phyloP scores from a whole-genome alignment of 2,888 invertebrate genomes.

The Callyntrura guangdongensis region DNA sequence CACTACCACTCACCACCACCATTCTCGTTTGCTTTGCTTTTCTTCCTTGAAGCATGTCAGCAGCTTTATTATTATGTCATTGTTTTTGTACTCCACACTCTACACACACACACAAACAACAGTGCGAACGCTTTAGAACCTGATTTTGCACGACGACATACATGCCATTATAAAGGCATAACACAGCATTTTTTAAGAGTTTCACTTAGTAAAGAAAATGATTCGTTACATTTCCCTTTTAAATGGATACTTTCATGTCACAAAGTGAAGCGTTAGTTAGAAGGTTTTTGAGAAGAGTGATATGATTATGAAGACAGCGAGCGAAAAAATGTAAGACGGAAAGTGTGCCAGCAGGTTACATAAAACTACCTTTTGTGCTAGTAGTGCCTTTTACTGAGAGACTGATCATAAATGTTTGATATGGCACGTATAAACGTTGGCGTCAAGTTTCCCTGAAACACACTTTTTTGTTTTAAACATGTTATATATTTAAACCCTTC shows the following conservation, averaged over 20 bases:
- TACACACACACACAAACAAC: slow-evolving; percentile 16
- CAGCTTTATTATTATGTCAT: slow-evolving; percentile 31
- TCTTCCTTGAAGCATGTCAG: slow-evolving; percentile 33
- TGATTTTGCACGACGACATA: background rate
- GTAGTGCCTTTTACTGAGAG: background rate
- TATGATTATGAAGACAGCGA: background rate
- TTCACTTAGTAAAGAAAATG: background rate
- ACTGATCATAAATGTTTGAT: slow-evolving; percentile 18
- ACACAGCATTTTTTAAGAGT: background rate
- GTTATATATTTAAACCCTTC: background rate
- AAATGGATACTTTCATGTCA: background rate
- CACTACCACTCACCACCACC: slow-evolving; percentile 30
- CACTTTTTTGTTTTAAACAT: slow-evolving; percentile 19
- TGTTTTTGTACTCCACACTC: background rate
- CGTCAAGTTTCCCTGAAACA: slow-evolving; percentile 6
- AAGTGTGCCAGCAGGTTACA: slow-evolving; percentile 53
- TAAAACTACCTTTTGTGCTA: background rate
- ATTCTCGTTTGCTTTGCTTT: background rate
- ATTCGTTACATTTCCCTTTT: background rate
- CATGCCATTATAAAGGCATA: background rate
- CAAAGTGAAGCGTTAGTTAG: background rate
- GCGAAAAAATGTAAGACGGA: background rate
- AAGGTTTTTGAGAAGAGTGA: background rate
- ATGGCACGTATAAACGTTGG: slow-evolving; percentile 5
- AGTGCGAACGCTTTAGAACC: background rate